A percentile compares a stretch with the other conserved stretches of the same genome.
phyloP scores from a whole-genome alignment of 2,797 vertebrate species.

The Myotis pilosus region DNA sequence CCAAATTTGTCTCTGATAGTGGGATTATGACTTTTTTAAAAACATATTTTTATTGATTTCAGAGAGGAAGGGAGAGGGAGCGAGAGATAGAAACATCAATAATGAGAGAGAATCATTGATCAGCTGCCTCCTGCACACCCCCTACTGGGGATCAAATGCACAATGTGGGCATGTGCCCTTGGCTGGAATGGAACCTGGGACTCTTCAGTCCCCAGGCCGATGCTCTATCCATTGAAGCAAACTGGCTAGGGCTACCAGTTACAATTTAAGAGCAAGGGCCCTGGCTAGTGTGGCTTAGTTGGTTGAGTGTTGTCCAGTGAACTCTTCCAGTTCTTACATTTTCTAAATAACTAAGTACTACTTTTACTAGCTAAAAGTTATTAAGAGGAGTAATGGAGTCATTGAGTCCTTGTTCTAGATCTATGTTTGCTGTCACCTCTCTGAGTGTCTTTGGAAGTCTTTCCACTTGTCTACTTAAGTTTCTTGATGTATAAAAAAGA shows the following conservation, averaged over 20 bases:
- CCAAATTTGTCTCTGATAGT: conserved; percentile 17
- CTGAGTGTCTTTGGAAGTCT: neutral
- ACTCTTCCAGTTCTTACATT: neutral
- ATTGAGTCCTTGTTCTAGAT: neutral
- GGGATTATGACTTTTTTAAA: neutral
- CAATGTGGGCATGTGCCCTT: neutral
- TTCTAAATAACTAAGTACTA: neutral
- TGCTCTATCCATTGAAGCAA: neutral
- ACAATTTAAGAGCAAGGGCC: no score
- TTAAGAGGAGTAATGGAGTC: neutral
- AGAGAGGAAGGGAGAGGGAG: no score
- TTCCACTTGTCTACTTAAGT: neutral
- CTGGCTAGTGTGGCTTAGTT: no score
- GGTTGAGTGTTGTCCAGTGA: neutral
- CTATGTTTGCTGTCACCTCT: neutral
- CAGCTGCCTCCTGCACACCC: neutral
- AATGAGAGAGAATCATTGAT: neutral
- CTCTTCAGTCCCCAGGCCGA: neutral
- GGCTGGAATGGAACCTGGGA: neutral
- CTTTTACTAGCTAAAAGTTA: neutral
- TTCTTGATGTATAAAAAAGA: neutral
- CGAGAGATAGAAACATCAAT: neutral
- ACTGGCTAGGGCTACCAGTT: neutral
- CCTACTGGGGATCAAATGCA: neutral
- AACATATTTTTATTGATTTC: no score